Conservation (phyloP, 2,113 vertebrate species). For the Eleginops maclovinus region DNA sequence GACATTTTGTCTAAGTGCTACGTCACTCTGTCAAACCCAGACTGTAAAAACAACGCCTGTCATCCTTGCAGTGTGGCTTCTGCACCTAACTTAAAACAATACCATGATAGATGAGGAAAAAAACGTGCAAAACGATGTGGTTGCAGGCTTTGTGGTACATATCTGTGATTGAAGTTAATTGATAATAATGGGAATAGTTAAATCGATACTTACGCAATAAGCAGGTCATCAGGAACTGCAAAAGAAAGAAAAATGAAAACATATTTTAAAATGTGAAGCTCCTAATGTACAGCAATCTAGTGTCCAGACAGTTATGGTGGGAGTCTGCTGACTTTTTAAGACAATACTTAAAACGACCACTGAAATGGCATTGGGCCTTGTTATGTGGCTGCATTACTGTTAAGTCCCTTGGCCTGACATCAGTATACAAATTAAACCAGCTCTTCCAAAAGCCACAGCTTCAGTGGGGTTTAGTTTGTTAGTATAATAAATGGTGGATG, state of each 20-base stretch:
- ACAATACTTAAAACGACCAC: neutral
- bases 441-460: neutral
- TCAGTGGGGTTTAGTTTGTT: neutral
- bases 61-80: neutral
- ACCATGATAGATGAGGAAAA: neutral
- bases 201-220: conserved; percentile 90
- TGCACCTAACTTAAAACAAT: neutral
- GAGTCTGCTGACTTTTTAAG: neutral
- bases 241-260: conserved; percentile 36
- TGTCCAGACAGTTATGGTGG: neutral
- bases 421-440: neutral
- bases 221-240: conserved; percentile 93
- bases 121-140: neutral
- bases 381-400: neutral
- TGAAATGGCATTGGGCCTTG: neutral
- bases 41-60: neutral
- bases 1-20: conserved; percentile 14
- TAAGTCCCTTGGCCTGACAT: neutral
- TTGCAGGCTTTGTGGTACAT: neutral
- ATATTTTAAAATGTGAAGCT: neutral
- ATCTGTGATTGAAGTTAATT: neutral
- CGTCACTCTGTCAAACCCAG: conserved; percentile 33
- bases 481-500: neutral
- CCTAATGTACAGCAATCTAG: neutral
- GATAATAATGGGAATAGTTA: neutral